A percentile compares a stretch with the other conserved stretches of the same genome.
Evolutionary conservation across 92 coral and sea anemone species (phyloP).

Genomic region (Virgularia gustaviana): DNA sequence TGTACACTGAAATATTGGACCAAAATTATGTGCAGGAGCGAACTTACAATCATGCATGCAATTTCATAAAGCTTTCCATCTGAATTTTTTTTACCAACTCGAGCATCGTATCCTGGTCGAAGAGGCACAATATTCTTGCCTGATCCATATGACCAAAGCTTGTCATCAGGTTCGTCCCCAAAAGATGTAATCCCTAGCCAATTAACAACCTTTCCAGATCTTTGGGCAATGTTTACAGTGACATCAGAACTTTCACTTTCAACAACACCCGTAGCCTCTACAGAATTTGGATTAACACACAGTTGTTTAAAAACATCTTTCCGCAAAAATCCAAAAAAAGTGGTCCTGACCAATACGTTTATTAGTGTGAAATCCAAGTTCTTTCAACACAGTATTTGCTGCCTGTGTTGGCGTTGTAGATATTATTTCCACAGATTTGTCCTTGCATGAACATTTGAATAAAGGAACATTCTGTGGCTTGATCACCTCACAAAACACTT

Average conservation of each 20-base stretch:
- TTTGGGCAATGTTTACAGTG: slow-evolving; percentile 28
- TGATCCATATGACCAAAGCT: slow-evolving; percentile 33
- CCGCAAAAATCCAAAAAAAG: slow-evolving; percentile 37
- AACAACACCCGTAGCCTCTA: not conserved
- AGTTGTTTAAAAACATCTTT: slow-evolving; percentile 35
- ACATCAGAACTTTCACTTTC: slow-evolving; percentile 4
- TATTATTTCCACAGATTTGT: slow-evolving; percentile 40
- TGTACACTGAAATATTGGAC: slow-evolving; percentile 30
- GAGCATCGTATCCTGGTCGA: slow-evolving; percentile 48
- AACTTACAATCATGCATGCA: slow-evolving; percentile 27
- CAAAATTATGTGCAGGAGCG: slow-evolving; percentile 17
- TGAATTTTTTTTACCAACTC: slow-evolving; percentile 30
- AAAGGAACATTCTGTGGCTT: slow-evolving; percentile 47
- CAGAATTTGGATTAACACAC: slow-evolving; percentile 14
- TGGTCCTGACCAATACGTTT: slow-evolving; percentile 47
- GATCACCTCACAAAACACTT: slow-evolving; percentile 45
- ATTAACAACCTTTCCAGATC: slow-evolving; percentile 28
- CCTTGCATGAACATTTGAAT: slow-evolving; percentile 42
- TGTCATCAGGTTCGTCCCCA: slow-evolving; percentile 31
- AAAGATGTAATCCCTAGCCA: slow-evolving; percentile 46
- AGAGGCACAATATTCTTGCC: slow-evolving; percentile 33
- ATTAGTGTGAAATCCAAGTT: slow-evolving; percentile 35
- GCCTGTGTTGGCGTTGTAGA: slow-evolving; percentile 50
- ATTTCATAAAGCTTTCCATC: slow-evolving; percentile 31
- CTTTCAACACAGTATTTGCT: slow-evolving; percentile 45